Evolutionary conservation across 2,113 vertebrate species (phyloP).

Genomic region (Oncorhynchus masou): DNA sequence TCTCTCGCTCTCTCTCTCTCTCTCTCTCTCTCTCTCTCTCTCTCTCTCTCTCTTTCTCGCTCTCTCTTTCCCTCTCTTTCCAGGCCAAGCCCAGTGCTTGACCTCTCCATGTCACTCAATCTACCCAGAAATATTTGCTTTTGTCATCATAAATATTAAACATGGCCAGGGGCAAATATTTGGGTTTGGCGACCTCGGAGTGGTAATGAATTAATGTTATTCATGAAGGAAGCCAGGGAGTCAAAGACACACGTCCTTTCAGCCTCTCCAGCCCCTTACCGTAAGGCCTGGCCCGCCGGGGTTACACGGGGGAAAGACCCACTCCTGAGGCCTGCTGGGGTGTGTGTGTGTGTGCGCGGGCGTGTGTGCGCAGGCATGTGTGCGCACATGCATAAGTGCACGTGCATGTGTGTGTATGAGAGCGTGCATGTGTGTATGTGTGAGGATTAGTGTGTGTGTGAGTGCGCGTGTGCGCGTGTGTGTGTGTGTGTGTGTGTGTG

Average conservation of each 20-base stretch:
- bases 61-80: not conserved
- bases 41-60: not conserved
- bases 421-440: too few relatives aligned
- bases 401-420: too few relatives aligned
- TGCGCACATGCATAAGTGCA: too few relatives aligned
- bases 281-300: constrained; percentile 60
- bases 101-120: constrained; percentile 73
- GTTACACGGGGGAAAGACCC: constrained; percentile 39
- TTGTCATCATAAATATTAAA: constrained; percentile 79
- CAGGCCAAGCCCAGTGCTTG: constrained; percentile 47
- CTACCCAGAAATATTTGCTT: constrained; percentile 68
- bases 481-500: not conserved
- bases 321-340: not conserved
- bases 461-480: too few relatives aligned
- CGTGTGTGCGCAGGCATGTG: not conserved
- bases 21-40: not conserved
- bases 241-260: constrained; percentile 60
- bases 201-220: constrained; percentile 75
- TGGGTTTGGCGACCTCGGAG: constrained; percentile 73
- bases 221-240: constrained; percentile 52
- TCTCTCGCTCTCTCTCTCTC: not conserved
- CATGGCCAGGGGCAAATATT: constrained; percentile 73
- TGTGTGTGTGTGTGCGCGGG: not conserved
- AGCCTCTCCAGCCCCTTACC: constrained; percentile 58
- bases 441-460: too few relatives aligned